Evolutionary conservation across 2,797 vertebrate genomes (phyloP), one percentile per base, ranked within the genome.

Genomic region (Halcyon leucocephala): DNA sequence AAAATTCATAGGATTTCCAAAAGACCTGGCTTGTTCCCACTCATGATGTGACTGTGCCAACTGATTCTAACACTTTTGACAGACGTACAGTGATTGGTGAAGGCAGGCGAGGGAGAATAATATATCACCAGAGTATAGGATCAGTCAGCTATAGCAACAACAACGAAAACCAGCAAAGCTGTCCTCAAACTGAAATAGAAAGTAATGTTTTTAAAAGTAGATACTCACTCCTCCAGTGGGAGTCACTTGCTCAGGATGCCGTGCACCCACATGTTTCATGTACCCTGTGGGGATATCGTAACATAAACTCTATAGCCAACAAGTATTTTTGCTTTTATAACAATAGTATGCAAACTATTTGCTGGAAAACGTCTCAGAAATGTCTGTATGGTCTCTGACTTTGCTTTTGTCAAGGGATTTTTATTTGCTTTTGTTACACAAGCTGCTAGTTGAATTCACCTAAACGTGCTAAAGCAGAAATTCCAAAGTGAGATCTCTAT

Each of bases 1-100:
- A 96, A 96, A 96, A 95, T 90, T 84, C 88, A 88, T 76, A 80
- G 77, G 66, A 54, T 88, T 92, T 90, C 86, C 90, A 93, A 88
- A 81, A 86, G 67, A 62, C 58, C 35, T 55, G 44, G 42, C 82
- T 73, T 86, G 37, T 92, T 91, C 64, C 84, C 46, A 73, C 72
- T 77, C 78, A 78, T 16, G 64, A 41, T 64, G 64, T 7, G 33
- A 64, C 73, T 41, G 66, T 94, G 95, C 91, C 95, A 95, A 60
- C 48, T 3, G 1, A 54, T 60, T 85, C 71, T 77, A 95, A 84
- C 64, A 37, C 82, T 96, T 94, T 73, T 92, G 94, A 93, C 95
- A 95, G 93, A 87, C 1, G 0, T 54, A 80, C 29, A 54, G 64
- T 86, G 95, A 93, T 46, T 89, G 90, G 67, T 41, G 86, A 89